Evolutionary conservation across 1,140 invertebrate species (phyloP).

Genomic region (Drosophila ficusphila): DNA sequence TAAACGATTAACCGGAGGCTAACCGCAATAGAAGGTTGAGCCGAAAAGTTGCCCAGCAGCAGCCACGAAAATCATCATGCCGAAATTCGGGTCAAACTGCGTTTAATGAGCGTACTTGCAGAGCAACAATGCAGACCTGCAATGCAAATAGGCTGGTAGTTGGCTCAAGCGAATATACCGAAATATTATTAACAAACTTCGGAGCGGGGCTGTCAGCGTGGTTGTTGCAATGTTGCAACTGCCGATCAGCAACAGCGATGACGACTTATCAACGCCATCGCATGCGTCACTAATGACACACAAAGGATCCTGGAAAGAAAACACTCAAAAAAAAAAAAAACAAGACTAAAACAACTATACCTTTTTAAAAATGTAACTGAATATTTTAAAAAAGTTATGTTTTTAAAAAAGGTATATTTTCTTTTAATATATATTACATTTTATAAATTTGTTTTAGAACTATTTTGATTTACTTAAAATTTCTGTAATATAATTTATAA

Average conservation of each 20-base stretch:
- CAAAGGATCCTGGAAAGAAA: conserved; percentile 40
- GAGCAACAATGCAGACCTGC: conserved; percentile 6
- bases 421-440: too few species aligned
- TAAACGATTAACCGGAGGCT: conserved; percentile 64
- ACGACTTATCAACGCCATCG: conserved; percentile 56
- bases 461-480: too few species aligned
- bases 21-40: conserved; percentile 41
- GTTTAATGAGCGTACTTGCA: conserved; percentile 51
- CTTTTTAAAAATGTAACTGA: too few species aligned
- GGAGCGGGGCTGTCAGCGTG: conserved; percentile 32
- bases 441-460: too few species aligned
- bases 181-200: conserved; percentile 60
- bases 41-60: conserved; percentile 52
- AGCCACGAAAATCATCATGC: conserved; percentile 64
- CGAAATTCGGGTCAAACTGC: conserved; percentile 70
- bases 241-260: conserved; percentile 20
- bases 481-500: too few species aligned
- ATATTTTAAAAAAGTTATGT: too few species aligned
- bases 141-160: conserved; percentile 30
- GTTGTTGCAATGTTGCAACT: conserved; percentile 51
- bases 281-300: conserved; percentile 60
- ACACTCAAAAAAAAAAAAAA: conserved; percentile 16
- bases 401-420: too few species aligned
- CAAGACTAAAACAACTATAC: conserved; percentile 9
- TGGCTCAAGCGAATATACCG: conserved; percentile 21